Conservation (phyloP, 2,797 vertebrate genomes). For the Rhinella marina region DNA sequence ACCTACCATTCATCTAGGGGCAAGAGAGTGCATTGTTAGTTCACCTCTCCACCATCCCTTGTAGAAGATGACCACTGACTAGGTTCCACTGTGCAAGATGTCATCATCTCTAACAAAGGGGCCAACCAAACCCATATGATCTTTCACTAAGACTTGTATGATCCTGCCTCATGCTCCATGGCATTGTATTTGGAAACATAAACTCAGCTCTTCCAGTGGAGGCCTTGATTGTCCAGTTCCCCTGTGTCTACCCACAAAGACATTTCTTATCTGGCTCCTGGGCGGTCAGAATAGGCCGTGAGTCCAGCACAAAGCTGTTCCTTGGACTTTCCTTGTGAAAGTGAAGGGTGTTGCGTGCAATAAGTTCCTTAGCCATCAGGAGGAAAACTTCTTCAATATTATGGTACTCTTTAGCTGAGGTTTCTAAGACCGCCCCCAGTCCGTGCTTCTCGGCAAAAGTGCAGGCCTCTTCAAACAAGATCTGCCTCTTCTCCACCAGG, state of each 20-base stretch:
- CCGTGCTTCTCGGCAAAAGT: conserved; percentile 84
- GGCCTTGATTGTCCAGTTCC: neutral
- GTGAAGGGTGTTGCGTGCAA: conserved; percentile 84
- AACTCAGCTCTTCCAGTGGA: too few relatives aligned
- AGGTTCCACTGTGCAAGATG: neutral
- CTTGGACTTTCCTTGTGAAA: conserved; percentile 70
- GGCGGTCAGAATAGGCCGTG: conserved; percentile 74
- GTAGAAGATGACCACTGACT: neutral
- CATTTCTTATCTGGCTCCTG: conserved; percentile 76
- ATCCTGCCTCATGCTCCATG: neutral
- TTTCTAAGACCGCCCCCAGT: conserved; percentile 89
- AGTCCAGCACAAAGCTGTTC: conserved; percentile 74
- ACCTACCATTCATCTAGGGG: neutral
- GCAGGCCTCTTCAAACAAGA: conserved; percentile 91
- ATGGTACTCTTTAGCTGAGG: conserved; percentile 91
- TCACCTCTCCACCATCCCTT: neutral
- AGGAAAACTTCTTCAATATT: conserved; percentile 90
- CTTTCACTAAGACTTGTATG: neutral
- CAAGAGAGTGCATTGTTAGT: neutral
- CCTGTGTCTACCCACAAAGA: conserved; percentile 74
- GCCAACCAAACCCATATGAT: too few relatives aligned
- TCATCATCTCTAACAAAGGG: neutral
- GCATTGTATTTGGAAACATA: neutral
- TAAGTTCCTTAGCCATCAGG: conserved; percentile 90
- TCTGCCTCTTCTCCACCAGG: conserved; percentile 81